A percentile compares a stretch with the other conserved stretches of the same genome.
phyloP scores from a whole-genome alignment of 2,797 vertebrate genomes.

The Paedocypris micromegethes region DNA sequence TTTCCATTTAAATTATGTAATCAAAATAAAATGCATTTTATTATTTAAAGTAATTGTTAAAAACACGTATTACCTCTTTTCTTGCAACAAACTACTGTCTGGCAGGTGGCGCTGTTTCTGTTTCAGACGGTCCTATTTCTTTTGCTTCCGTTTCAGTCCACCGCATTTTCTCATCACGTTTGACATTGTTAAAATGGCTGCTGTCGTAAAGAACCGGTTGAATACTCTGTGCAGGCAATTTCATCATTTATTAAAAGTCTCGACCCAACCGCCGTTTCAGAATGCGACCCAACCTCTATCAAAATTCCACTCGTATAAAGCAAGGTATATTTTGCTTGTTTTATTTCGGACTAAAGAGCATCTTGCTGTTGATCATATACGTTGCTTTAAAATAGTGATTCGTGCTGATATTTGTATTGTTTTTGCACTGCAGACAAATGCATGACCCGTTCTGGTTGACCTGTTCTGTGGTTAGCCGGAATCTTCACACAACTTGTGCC shows the following conservation, averaged over 20 bases:
- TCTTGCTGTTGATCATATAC: neutral
- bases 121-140: no score
- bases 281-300: constrained; percentile 16
- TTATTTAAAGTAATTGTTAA: no score
- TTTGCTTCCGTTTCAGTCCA: no score
- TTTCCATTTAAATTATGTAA: no score
- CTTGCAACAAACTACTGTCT: neutral
- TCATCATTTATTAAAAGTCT: constrained; percentile 61
- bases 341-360: neutral
- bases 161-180: neutral
- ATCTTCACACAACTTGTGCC: constrained; percentile 73
- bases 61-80: no score
- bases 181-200: constrained; percentile 66
- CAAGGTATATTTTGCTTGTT: constrained; percentile 55
- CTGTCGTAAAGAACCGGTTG: constrained; percentile 63
- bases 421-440: constrained; percentile 45
- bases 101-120: neutral
- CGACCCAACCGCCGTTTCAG: constrained; percentile 47
- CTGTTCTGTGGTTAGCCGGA: constrained; percentile 51
- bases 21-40: no score
- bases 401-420: constrained; percentile 9
- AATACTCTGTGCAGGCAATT: constrained; percentile 66
- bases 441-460: constrained; percentile 20
- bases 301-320: constrained; percentile 32
- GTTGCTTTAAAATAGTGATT: no score